Conservation (phyloP, 2,113 vertebrate species). For the Eclectus roratus region DNA sequence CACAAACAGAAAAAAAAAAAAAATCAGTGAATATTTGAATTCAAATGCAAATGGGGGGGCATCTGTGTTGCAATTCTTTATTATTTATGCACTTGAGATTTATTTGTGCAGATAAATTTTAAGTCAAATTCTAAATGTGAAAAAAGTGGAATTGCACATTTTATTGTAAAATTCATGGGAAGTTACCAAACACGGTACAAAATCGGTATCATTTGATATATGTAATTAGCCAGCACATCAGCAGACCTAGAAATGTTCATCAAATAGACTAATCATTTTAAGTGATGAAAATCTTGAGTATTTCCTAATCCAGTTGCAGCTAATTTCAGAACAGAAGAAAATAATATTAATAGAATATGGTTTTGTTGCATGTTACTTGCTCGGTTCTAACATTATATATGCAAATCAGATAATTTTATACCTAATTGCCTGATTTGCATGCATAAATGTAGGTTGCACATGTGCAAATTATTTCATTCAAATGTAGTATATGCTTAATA, state of each 20-base stretch:
- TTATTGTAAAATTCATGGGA: not conserved
- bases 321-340: constrained; percentile 60
- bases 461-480: constrained; percentile 62
- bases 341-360: constrained; percentile 57
- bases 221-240: not conserved
- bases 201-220: not conserved
- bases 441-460: constrained; percentile 59
- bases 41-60: not conserved
- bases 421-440: constrained; percentile 65
- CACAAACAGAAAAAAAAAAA: not conserved
- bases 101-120: constrained; percentile 3
- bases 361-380: constrained; percentile 49
- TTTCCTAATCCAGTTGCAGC: constrained; percentile 41
- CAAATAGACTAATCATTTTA: constrained; percentile 6
- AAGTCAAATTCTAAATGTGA: not conserved
- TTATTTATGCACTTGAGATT: not conserved
- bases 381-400: constrained; percentile 42
- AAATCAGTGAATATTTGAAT: not conserved
- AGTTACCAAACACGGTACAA: not conserved
- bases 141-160: not conserved
- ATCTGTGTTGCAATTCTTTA: not conserved
- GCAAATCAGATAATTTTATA: constrained; percentile 66
- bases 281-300: constrained; percentile 8
- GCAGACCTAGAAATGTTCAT: constrained; percentile 7
- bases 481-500: constrained; percentile 45